Evolutionary conservation across 2,888 invertebrate species (phyloP).

Genomic region (Balanococcus diminutus): DNA sequence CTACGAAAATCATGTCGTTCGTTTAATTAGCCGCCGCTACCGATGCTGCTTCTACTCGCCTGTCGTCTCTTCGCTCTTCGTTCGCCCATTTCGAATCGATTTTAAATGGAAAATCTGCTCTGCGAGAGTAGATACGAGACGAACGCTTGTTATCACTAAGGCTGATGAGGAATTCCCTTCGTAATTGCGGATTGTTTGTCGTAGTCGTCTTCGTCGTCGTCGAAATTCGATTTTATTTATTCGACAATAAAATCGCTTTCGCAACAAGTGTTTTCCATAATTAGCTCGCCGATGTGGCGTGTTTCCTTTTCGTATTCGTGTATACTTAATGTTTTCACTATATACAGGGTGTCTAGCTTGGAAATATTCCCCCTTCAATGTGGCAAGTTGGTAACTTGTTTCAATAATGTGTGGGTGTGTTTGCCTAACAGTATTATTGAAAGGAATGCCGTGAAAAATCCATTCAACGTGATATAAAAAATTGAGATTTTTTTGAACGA

Average conservation of each 20-base stretch:
- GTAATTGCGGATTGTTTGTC: neutral
- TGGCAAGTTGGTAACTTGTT: too few species aligned
- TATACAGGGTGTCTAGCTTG: too few species aligned
- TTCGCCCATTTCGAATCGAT: neutral
- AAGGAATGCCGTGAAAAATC: too few species aligned
- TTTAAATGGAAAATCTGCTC: neutral
- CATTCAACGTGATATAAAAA: too few species aligned
- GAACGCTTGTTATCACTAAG: neutral
- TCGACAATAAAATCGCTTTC: neutral
- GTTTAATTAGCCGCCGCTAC: neutral
- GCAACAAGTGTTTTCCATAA: conserved; percentile 19
- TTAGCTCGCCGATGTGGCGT: neutral
- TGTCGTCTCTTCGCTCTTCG: neutral
- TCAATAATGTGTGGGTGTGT: too few species aligned
- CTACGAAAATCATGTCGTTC: conserved; percentile 17
- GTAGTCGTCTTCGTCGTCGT: neutral
- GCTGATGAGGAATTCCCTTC: neutral
- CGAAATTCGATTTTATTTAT: conserved; percentile 10
- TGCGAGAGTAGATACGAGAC: neutral
- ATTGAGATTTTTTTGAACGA: too few species aligned
- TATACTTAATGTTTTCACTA: too few species aligned
- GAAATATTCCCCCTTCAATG: too few species aligned
- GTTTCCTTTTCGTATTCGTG: neutral
- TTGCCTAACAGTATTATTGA: too few species aligned
- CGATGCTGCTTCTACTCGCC: too few species aligned